Evolutionary conservation across 2,888 invertebrate genomes (phyloP).

Genomic region (Diplazon laetatorius): DNA sequence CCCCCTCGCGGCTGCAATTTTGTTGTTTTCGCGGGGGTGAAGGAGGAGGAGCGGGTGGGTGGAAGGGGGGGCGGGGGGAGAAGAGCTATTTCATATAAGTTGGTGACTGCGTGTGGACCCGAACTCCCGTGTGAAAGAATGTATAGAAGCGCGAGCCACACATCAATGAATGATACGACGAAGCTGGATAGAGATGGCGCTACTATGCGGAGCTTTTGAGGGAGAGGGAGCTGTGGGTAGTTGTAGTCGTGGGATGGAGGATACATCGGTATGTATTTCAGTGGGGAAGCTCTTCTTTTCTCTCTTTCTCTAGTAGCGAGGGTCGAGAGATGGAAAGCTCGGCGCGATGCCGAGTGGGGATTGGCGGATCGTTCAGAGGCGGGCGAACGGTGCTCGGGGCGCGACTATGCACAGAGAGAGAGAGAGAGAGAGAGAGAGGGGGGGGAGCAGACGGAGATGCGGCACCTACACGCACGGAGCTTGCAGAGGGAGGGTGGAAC

Average conservation of each 20-base stretch:
- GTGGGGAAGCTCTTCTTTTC: constrained; percentile 72
- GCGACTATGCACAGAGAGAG: constrained; percentile 34
- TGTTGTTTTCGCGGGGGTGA: constrained; percentile 37
- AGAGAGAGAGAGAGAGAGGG: constrained; percentile 43
- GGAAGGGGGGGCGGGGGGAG: too few relatives aligned
- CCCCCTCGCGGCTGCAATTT: constrained; percentile 14
- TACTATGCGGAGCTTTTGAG: constrained; percentile 8
- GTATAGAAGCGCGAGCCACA: constrained; percentile 29
- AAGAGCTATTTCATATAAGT: constrained; percentile 44
- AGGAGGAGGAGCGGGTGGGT: too few relatives aligned
- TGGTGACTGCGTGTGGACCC: constrained; percentile 34
- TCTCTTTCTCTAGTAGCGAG: too few relatives aligned
- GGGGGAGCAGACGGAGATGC: constrained; percentile 15
- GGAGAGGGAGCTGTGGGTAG: constrained; percentile 49
- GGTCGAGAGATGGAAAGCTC: constrained; percentile 45
- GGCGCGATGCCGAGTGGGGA: constrained; percentile 56
- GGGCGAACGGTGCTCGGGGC: constrained; percentile 52
- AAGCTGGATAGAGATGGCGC: not conserved
- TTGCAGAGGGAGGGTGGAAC: constrained; percentile 11
- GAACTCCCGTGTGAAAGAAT: constrained; percentile 33
- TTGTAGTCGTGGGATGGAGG: constrained; percentile 66
- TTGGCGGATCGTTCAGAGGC: constrained; percentile 63
- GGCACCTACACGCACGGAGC: constrained; percentile 1
- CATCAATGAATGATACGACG: not conserved
- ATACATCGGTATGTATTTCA: constrained; percentile 81